Evolutionary conservation across 1,140 invertebrate genomes (phyloP).

Genomic region (Anoplolepis gracilipes): DNA sequence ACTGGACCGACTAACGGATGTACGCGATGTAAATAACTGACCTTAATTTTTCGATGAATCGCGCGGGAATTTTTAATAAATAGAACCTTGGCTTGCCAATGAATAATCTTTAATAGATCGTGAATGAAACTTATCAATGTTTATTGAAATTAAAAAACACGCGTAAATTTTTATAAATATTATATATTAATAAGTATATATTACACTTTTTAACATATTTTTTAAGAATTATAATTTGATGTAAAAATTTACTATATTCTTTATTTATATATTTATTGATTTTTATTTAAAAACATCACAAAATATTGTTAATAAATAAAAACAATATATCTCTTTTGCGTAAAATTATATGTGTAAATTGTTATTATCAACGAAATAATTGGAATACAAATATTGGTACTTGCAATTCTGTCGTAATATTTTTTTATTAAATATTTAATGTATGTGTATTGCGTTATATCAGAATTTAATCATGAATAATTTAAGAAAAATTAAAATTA

Average conservation of each 20-base stretch:
- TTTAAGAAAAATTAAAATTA: too few relatives aligned
- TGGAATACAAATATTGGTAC: conserved; percentile 17
- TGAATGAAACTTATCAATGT: not conserved
- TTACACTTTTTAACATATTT: not conserved
- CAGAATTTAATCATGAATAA: too few relatives aligned
- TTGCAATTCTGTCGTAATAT: not conserved
- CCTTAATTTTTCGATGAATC: conserved; percentile 45
- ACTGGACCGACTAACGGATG: conserved; percentile 18
- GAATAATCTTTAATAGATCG: conserved; percentile 5
- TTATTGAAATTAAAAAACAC: not conserved
- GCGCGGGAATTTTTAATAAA: conserved; percentile 34
- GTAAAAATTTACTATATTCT: not conserved
- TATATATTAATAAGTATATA: not conserved
- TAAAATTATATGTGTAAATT: not conserved
- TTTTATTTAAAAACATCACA: too few relatives aligned
- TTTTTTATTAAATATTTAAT: too few relatives aligned
- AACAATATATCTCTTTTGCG: not conserved
- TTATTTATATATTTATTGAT: too few relatives aligned
- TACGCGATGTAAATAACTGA: conserved; percentile 51
- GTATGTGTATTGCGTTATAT: too few relatives aligned
- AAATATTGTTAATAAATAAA: not conserved
- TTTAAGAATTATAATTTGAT: not conserved
- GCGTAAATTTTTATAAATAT: not conserved
- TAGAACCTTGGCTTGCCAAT: not conserved
- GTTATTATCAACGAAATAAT: not conserved